Evolutionary conservation across 2,888 invertebrate species (phyloP), one percentile per base, ranked within the genome.

Genomic region (Dasypolia templi): DNA sequence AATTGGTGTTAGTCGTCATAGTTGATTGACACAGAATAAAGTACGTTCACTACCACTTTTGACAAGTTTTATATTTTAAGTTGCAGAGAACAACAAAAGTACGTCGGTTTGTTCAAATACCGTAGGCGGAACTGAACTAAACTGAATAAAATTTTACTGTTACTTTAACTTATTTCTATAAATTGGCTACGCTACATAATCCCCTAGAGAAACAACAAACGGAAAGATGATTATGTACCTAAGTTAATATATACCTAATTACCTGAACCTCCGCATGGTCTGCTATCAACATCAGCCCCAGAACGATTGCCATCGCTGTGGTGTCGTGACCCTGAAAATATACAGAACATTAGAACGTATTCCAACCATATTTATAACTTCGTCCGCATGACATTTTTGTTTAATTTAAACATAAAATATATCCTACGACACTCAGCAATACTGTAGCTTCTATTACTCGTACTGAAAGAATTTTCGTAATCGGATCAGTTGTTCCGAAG

Each of bases 261-360:
- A 91, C 91, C 87, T 91, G 91, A 1, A 91, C 84, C 14, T 91
- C 87, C 26, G 88, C 85, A 56, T 91, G 87, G 17, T 91, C 95
- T 12, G 96, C 96, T 35, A 97, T 80, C 65, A 95, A 81, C 92
- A 96, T 92, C 58, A 96, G 76, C 1, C 92, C 91, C 74, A 94
- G 94, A 1, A 92, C 90, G 6, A 96, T 79, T 0, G 93, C 94
- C 89, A 94, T 93, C 0, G 96, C 95, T 0, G 96, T 96, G 0
- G 97, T 97, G 67, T 97, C 97, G 81, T 97, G 96, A 2, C 97
- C 97, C 97, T 97, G 85, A 14, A 87, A 91, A 32, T 0, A 35
- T 1, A 63, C 12, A 39, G 0, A 14, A 14, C 14, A n/a, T 26
- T 0, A 29, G 26, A n/a, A 58, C 11, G 17, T 4, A 58, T 32